phyloP scores from a whole-genome alignment of 2,113 vertebrate genomes.

The Rhineura floridana region DNA sequence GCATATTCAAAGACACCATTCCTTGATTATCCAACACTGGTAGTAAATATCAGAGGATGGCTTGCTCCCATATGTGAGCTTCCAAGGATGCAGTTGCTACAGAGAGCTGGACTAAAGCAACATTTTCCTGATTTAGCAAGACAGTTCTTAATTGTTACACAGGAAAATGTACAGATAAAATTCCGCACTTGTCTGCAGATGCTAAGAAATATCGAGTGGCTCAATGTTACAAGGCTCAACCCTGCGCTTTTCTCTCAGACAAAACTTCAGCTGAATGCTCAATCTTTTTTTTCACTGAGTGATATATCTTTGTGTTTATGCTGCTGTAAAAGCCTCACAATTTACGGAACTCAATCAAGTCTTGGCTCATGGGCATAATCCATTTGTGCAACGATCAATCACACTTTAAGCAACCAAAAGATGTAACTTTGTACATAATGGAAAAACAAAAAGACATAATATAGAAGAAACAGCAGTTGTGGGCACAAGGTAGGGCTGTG shows the following conservation, averaged over 20 bases:
- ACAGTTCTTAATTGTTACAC: background rate
- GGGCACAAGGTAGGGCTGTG: background rate
- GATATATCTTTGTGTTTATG: background rate
- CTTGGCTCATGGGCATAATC: constrained; percentile 28
- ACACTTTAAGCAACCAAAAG: constrained; percentile 45
- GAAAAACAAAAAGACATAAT: constrained; percentile 56
- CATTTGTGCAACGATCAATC: constrained; percentile 55
- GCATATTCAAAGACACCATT: background rate
- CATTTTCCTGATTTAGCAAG: background rate
- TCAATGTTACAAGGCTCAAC: background rate
- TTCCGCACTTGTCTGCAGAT: background rate
- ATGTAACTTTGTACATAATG: constrained; percentile 53
- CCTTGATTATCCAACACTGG: background rate
- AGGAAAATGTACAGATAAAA: background rate
- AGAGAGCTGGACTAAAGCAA: background rate
- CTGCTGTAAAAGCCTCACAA: constrained; percentile 27
- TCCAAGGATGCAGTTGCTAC: background rate
- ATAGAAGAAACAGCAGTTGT: constrained; percentile 59
- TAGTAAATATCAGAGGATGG: background rate
- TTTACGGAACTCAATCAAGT: constrained; percentile 50
- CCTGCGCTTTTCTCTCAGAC: fast-evolving
- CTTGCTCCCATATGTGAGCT: background rate
- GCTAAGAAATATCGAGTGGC: background rate
- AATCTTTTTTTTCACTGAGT: background rate
- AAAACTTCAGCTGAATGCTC: background rate